Conservation (phyloP, 2,888 invertebrate genomes). For the Cosmorhoe ocellata region DNA sequence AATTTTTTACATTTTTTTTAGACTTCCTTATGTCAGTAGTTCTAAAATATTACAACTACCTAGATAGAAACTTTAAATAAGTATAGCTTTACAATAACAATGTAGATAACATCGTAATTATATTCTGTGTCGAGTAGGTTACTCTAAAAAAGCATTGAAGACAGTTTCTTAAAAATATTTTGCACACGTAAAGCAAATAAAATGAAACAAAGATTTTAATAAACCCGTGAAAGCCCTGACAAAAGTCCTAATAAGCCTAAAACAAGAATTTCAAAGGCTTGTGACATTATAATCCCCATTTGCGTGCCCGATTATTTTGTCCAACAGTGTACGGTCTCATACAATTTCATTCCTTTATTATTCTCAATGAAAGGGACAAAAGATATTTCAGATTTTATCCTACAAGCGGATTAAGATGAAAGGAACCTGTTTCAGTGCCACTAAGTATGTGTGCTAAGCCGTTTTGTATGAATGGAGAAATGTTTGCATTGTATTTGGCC, state of each 20-base stretch:
- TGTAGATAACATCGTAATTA: too few species aligned
- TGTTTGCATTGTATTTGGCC: not conserved
- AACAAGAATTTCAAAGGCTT: constrained; percentile 5
- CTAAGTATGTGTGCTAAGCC: constrained; percentile 16
- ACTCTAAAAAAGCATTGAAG: too few species aligned
- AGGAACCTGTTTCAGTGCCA: constrained; percentile 16
- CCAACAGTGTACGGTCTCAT: not conserved
- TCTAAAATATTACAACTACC: too few species aligned
- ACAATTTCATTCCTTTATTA: constrained; percentile 26
- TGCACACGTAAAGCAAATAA: too few species aligned
- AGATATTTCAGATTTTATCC: constrained; percentile 37
- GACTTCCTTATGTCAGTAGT: too few species aligned
- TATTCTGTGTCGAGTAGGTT: too few species aligned
- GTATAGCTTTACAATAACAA: too few species aligned
- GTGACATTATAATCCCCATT: constrained; percentile 5
- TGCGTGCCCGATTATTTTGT: constrained; percentile 11
- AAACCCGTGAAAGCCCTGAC: not conserved
- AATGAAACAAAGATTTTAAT: not conserved
- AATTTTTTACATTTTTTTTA: too few species aligned
- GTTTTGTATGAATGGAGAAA: constrained; percentile 6
- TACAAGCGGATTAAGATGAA: constrained; percentile 33
- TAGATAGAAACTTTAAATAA: too few species aligned
- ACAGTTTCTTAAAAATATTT: too few species aligned
- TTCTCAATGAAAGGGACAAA: constrained; percentile 28
- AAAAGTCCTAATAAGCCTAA: not conserved